Conservation (phyloP, 2,797 vertebrate genomes). For the Diplodus puntazzo region DNA sequence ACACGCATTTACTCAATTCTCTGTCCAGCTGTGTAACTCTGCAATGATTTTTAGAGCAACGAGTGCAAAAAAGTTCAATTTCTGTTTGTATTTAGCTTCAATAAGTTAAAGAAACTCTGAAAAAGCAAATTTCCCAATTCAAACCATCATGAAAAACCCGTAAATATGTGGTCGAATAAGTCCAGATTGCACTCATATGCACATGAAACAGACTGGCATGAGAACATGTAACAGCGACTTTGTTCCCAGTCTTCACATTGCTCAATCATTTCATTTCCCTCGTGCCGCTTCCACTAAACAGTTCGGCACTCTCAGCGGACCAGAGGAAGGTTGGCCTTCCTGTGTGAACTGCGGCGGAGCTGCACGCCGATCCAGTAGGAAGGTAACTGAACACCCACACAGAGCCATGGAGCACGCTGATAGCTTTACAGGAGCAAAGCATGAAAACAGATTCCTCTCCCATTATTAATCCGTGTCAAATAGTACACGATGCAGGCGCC, state of each 20-base stretch:
- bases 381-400: constrained; percentile 64
- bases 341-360: constrained; percentile 39
- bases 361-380: constrained; percentile 40
- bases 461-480: constrained; percentile 53
- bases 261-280: constrained; percentile 39
- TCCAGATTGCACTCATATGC: not conserved
- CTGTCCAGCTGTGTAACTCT: not conserved
- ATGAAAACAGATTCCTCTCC: constrained; percentile 54
- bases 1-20: not conserved
- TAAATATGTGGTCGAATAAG: not conserved
- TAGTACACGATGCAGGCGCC: constrained; percentile 24
- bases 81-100: not conserved
- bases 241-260: constrained; percentile 11
- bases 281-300: constrained; percentile 37
- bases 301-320: constrained; percentile 26
- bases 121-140: not conserved
- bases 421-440: constrained; percentile 39
- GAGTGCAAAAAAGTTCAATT: not conserved
- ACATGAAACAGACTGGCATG: constrained; percentile 11
- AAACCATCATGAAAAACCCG: not conserved
- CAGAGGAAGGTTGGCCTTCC: constrained; percentile 37
- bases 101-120: not conserved
- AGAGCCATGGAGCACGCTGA: constrained; percentile 1
- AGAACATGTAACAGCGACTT: constrained; percentile 13
- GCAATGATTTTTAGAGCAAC: not conserved